Evolutionary conservation across 1,140 invertebrate species (phyloP).

Genomic region (Camponotus vicinus): DNA sequence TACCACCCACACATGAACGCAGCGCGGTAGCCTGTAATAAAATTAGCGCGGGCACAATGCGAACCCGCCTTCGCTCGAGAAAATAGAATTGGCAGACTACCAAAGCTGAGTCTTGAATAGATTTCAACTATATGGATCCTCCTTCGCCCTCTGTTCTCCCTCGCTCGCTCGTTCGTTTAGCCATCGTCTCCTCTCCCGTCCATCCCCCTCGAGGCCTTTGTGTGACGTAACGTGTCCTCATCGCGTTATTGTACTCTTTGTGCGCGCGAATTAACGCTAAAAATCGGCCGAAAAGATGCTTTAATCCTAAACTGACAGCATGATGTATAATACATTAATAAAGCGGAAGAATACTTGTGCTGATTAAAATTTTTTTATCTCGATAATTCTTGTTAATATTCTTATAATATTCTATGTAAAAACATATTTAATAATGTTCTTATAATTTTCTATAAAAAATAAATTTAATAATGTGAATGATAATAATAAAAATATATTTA

Average conservation of each 20-base stretch:
- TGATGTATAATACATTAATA: neutral
- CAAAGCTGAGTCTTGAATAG: slow-evolving; percentile 83
- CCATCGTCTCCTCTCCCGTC: slow-evolving; percentile 9
- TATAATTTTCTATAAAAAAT: neutral
- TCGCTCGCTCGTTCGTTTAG: slow-evolving; percentile 11
- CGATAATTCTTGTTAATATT: neutral
- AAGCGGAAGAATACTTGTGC: neutral
- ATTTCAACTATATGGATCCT: slow-evolving; percentile 83
- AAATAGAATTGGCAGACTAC: slow-evolving; percentile 84
- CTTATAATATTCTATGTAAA: neutral
- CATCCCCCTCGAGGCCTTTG: slow-evolving; percentile 47
- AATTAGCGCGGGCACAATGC: slow-evolving; percentile 84
- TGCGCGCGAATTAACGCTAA: slow-evolving; percentile 12
- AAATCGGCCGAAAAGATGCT: neutral
- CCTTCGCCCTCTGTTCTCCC: slow-evolving; percentile 53
- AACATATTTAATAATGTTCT: neutral
- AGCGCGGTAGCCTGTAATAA: slow-evolving; percentile 76
- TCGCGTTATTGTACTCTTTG: slow-evolving; percentile 31
- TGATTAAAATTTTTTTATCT: neutral
- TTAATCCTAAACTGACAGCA: neutral
- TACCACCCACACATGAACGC: slow-evolving; percentile 42
- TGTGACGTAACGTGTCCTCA: slow-evolving; percentile 63
- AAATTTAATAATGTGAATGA: neutral
- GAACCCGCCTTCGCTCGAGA: slow-evolving; percentile 82
- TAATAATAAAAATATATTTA: neutral